Conservation (phyloP, 2,113 vertebrate genomes). For the Misgurnus anguillicaudatus region DNA sequence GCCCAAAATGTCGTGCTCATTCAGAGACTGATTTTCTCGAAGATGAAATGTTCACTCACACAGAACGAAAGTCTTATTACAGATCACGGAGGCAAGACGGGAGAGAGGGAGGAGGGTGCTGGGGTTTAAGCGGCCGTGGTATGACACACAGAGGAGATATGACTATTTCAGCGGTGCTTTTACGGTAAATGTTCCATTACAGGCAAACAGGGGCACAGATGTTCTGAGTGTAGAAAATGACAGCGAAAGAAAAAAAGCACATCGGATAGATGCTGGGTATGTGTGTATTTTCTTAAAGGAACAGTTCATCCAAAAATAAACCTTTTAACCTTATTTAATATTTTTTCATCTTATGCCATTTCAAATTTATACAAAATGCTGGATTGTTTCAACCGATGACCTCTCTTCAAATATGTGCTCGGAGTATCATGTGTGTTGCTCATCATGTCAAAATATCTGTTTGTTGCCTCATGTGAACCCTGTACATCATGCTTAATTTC, state of each 20-base stretch:
- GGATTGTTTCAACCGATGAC: too few species aligned
- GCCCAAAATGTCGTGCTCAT: conserved; percentile 12
- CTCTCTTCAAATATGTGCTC: too few species aligned
- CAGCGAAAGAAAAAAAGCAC: conserved; percentile 13
- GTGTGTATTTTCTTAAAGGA: background rate
- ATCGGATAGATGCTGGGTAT: background rate
- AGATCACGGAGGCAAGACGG: conserved; percentile 22
- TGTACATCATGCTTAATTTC: too few species aligned
- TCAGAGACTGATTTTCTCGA: conserved; percentile 21
- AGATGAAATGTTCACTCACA: conserved; percentile 42
- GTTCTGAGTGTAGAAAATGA: conserved; percentile 7
- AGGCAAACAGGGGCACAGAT: conserved; percentile 6
- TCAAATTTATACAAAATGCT: too few species aligned
- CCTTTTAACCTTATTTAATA: too few species aligned
- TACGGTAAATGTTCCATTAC: conserved; percentile 35
- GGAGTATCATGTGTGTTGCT: too few species aligned
- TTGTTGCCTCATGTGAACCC: too few species aligned
- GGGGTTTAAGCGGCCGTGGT: conserved; percentile 16
- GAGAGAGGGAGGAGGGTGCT: background rate
- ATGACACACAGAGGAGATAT: conserved; percentile 27
- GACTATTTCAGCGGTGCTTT: conserved; percentile 1
- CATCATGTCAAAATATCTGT: too few species aligned
- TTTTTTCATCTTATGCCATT: too few species aligned
- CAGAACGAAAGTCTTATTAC: conserved; percentile 38
- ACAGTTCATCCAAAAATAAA: background rate